phyloP scores from a whole-genome alignment of 2,888 invertebrate species.

The Copidosoma aretas region DNA sequence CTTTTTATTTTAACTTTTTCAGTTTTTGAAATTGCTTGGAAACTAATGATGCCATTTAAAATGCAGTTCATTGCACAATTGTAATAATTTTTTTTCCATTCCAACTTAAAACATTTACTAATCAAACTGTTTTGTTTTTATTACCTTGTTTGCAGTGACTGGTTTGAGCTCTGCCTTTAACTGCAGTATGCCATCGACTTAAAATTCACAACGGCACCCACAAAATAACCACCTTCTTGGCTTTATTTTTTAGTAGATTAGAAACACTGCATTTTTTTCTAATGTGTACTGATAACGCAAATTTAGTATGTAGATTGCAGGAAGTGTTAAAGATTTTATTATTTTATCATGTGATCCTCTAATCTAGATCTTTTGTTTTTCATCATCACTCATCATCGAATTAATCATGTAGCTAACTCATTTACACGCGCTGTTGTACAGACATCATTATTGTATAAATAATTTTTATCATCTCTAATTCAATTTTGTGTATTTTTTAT shows the following conservation, averaged over 20 bases:
- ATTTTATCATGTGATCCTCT: conserved; percentile 16
- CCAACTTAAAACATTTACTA: conserved; percentile 14
- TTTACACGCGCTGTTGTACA: not conserved
- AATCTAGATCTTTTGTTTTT: conserved; percentile 3
- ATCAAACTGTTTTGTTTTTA: conserved; percentile 22
- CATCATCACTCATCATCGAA: conserved; percentile 15
- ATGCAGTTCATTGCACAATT: conserved; percentile 20
- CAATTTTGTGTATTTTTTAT: conserved; percentile 21
- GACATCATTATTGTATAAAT: conserved; percentile 4
- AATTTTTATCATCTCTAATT: conserved; percentile 7
- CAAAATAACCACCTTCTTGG: conserved; percentile 16
- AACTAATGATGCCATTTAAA: not conserved
- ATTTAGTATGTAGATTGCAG: conserved; percentile 1
- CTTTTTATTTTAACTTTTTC: not conserved
- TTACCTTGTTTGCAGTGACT: conserved; percentile 58
- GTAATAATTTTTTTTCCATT: conserved; percentile 3
- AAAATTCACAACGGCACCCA: conserved; percentile 36
- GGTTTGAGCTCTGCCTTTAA: conserved; percentile 61
- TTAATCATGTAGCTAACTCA: conserved; percentile 1
- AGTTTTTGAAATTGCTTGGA: too few relatives aligned
- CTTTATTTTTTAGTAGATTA: conserved; percentile 34
- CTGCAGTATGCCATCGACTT: conserved; percentile 58
- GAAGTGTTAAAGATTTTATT: conserved; percentile 1
- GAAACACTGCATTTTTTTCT: conserved; percentile 16
- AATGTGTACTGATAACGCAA: conserved; percentile 18